Conservation (phyloP, 2,888 invertebrate species). For the Ichneumon xanthorius region DNA sequence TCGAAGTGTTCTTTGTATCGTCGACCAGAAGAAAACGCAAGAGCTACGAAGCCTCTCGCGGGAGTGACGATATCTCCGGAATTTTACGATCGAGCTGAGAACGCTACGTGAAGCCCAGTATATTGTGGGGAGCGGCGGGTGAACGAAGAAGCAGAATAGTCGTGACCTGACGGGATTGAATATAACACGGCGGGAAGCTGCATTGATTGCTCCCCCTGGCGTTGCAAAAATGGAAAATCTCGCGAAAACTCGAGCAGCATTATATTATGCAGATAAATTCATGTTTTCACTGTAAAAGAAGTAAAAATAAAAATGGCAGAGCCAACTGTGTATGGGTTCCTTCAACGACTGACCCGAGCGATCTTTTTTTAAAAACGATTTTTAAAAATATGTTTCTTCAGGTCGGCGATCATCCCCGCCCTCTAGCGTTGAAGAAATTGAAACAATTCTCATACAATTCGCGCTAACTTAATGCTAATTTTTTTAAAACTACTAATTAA, state of each 20-base stretch:
- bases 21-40: slow-evolving; percentile 26
- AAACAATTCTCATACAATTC: slow-evolving; percentile 1
- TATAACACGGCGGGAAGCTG: slow-evolving; percentile 5
- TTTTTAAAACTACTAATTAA: no score
- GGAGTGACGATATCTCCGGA: slow-evolving; percentile 63
- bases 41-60: slow-evolving; percentile 30
- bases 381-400: not conserved
- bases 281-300: not conserved
- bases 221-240: slow-evolving; percentile 48
- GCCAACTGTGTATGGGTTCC: not conserved
- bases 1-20: slow-evolving; percentile 48
- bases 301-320: slow-evolving; percentile 5
- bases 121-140: slow-evolving; percentile 2
- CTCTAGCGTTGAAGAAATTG: slow-evolving; percentile 16
- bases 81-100: slow-evolving; percentile 63
- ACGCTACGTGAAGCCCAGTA: slow-evolving; percentile 50
- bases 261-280: slow-evolving; percentile 24
- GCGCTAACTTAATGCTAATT: no score
- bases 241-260: slow-evolving; percentile 24
- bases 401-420: not conserved
- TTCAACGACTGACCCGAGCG: not conserved
- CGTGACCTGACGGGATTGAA: slow-evolving; percentile 36
- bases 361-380: not conserved
- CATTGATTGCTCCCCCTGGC: slow-evolving; percentile 47
- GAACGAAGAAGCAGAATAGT: slow-evolving; percentile 4